Evolutionary conservation across 2,888 invertebrate species (phyloP), one percentile per base, ranked within the genome.

Genomic region (Apodemia mormo): DNA sequence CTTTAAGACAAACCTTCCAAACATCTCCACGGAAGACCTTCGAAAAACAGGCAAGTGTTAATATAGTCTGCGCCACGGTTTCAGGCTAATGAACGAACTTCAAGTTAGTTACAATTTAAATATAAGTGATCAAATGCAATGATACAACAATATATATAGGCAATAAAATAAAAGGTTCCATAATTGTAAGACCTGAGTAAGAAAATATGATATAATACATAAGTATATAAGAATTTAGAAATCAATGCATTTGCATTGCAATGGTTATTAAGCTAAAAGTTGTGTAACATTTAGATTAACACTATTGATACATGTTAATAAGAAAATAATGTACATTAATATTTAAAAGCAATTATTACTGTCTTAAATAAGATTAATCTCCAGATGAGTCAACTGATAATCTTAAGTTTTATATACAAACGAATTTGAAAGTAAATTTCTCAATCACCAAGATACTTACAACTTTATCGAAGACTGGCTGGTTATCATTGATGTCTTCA

Each of bases 401-500:
- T 14, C 65, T 71, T 68, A 75, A 71, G 65, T 65, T 45, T 68
- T 43, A 65, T 52, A 67, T 61, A 61, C 30, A 33, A 30, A 30
- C 10, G 14, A 52, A 54, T 54, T 65, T 65, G 8, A 68, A 56
- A 8, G 43, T 61, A 29, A 12, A 65, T 68, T 67, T 30, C 29
- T 29, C n/a, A 68, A 67, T 45, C n/a, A 30, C 71, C 43, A 52
- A 40, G 14, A 78, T 82, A 94, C 96, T 94, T 89, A 96, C 96
- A 89, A 95, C 95, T 95, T 96, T 96, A 85, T 97, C 97, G 89
- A 97, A 96, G 77, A 96, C 95, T 5, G 97, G 97, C 22, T 90
- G 93, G 83, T 99, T 99, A 87, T 99, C 99, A 90, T 99, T 99
- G 82, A 98, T 96, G 89, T 99, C 99, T 81, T 95, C 96, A 75